Base-by-base conservation (phyloP, 2,797 vertebrate genomes). In the Leptodactylus fallax region DNA sequence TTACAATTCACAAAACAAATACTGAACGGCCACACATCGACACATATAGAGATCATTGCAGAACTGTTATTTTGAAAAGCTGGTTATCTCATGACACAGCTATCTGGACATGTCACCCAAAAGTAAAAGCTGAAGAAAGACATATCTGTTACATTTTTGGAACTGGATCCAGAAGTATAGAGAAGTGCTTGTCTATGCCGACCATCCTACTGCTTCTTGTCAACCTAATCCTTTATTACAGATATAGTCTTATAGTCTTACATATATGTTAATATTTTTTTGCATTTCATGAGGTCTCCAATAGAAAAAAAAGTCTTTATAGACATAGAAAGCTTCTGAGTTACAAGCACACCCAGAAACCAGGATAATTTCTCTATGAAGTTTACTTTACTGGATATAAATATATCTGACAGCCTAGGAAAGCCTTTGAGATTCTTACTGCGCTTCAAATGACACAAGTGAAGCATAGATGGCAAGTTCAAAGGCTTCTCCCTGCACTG, bases 381-480 rank as follows among this genome's bases (percentile, higher is more conserved):
- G 49, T 77, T 77, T 53, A 77, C 47, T 77, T 77, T 77, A 77
- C 74, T 51, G 12, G 25, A 80, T 60, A 80, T 80, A 80, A 60
- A 60, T 80, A 80, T 45, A 60, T 58, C 78, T 80, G 78, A 36
- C 78, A 80, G 53, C 36, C 36, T 36, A 36, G 77, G 58, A 53
- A 79, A 79, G 77, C 56, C 55, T 80, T 60, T 80, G 55, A 80
- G 23, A 80, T 45, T 58, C 27, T 36, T 17, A 36, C 56, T 61
- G 78, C 0, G 78, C 25, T 80, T 58, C 56, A 60, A 77, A 77
- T 77, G 74, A 77, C 49, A 77, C 74, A 53, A 77, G 74, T 77
- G 74, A 77, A 77, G 74, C 74, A 51, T 27, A 60, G 55, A 80
- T 80, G 27, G 78, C 25, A 80, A 60, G 56, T 80, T 80, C 78